Percentiles rank a stretch among this genome's conserved stretches.
Evolutionary conservation across 2,888 invertebrate genomes (phyloP).

Genomic region (Cephalotes varians): DNA sequence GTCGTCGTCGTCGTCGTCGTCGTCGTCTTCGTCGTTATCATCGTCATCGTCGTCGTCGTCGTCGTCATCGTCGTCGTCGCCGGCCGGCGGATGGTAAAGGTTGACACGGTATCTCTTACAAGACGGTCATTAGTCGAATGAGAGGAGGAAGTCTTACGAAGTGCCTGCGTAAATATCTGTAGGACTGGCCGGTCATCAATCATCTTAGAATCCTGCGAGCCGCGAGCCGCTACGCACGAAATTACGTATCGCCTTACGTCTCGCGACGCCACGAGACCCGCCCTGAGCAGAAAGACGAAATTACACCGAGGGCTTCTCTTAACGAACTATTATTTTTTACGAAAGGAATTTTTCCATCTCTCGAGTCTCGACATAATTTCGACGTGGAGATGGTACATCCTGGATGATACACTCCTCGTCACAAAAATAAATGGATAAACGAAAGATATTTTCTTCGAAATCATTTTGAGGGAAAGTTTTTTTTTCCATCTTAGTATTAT

Average conservation of each 20-base stretch:
- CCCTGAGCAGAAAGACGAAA: conserved; percentile 39
- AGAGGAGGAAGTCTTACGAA: conserved; percentile 76
- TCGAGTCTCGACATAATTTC: background rate
- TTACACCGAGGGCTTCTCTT: conserved; percentile 27
- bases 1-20: conserved; percentile 12
- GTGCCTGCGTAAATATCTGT: conserved; percentile 80
- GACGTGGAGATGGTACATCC: background rate
- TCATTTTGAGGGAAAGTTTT: background rate
- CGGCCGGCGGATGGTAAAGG: conserved; percentile 64
- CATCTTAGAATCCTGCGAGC: conserved; percentile 72
- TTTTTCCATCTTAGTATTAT: background rate
- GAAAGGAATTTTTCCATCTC: background rate
- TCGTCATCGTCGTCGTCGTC: conserved; percentile 9
- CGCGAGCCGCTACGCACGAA: conserved; percentile 72
- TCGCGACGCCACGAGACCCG: conserved; percentile 54
- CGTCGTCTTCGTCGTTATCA: no score
- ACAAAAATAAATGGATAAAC: background rate
- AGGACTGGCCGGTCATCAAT: conserved; percentile 81
- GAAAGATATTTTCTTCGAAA: background rate
- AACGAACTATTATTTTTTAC: conserved; percentile 38
- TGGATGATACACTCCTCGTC: background rate
- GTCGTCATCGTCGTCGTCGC: background rate
- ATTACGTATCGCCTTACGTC: conserved; percentile 78
- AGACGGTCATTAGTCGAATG: conserved; percentile 82
- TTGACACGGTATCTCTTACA: conserved; percentile 80